phyloP scores from a whole-genome alignment of 37 sponge, comb jelly and placozoan species.

The Ianthella basta region DNA sequence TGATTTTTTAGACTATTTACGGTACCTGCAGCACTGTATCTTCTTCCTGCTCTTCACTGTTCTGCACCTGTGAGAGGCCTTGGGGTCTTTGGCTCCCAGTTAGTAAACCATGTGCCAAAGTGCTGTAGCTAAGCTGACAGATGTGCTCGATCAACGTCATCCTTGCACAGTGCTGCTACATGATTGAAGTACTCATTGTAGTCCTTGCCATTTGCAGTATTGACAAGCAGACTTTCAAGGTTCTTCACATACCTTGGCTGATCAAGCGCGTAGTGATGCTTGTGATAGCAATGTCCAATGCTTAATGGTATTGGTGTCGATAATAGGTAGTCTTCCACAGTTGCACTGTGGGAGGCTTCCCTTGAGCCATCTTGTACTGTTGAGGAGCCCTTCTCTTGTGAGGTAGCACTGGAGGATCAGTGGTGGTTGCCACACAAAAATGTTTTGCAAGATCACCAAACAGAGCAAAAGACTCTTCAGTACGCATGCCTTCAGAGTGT shows the following conservation, averaged over 20 bases:
- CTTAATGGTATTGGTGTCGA: conserved; percentile 44
- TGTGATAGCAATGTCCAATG: conserved; percentile 24
- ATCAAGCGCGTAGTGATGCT: conserved; percentile 31
- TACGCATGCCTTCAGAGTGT: conserved; percentile 38
- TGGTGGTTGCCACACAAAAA: not conserved
- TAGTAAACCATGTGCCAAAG: conserved; percentile 44
- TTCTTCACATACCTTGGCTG: conserved; percentile 26
- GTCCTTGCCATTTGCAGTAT: conserved; percentile 33
- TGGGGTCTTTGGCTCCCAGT: not conserved
- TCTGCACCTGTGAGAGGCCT: no score
- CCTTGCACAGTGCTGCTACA: conserved; percentile 44
- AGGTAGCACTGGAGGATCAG: conserved; percentile 41
- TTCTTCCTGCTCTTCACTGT: no score
- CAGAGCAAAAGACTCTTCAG: conserved; percentile 35
- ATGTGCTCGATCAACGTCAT: conserved; percentile 42
- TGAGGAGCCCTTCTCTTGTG: conserved; percentile 39
- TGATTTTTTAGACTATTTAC: no score
- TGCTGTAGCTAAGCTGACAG: conserved; percentile 45
- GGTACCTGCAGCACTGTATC: no score
- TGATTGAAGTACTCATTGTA: not conserved
- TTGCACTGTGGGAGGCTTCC: conserved; percentile 35
- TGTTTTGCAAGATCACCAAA: conserved; percentile 23
- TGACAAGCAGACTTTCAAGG: conserved; percentile 40
- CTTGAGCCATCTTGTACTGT: conserved; percentile 12
- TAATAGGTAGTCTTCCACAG: conserved; percentile 47